A percentile compares a stretch with the other conserved stretches of the same genome.
Evolutionary conservation across 2,888 invertebrate genomes (phyloP).

Genomic region (Metacarcinus magister): DNA sequence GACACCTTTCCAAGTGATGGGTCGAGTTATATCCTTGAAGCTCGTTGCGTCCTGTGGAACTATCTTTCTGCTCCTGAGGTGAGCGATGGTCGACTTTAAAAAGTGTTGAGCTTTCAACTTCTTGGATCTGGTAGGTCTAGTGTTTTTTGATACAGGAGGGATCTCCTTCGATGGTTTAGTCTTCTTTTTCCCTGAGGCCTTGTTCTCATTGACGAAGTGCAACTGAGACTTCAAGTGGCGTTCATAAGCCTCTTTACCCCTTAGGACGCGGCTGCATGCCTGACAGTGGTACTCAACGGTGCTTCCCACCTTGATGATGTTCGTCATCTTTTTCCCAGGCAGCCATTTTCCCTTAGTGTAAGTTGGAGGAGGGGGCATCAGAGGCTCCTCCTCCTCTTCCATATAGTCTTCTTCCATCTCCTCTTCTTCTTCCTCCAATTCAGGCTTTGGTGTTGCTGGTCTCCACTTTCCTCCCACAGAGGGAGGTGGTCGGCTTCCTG

Average conservation of each 20-base stretch:
- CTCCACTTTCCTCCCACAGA: slow-evolving; percentile 81
- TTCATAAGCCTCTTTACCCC: slow-evolving; percentile 76
- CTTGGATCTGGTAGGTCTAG: slow-evolving; percentile 78
- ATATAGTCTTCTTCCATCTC: slow-evolving; percentile 67
- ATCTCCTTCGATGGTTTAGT: slow-evolving; percentile 50
- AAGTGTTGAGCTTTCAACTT: slow-evolving; percentile 79
- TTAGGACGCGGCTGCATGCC: slow-evolving; percentile 72
- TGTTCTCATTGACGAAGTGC: slow-evolving; percentile 76
- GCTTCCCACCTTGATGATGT: slow-evolving; percentile 66
- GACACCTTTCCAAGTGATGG: slow-evolving; percentile 14
- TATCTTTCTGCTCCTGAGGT: slow-evolving; percentile 77
- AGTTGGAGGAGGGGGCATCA: slow-evolving; percentile 76
- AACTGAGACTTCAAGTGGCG: slow-evolving; percentile 76
- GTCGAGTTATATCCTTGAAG: background rate
- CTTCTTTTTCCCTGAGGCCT: slow-evolving; percentile 58
- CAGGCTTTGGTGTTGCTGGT: slow-evolving; percentile 74
- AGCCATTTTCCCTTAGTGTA: slow-evolving; percentile 82
- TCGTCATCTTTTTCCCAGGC: slow-evolving; percentile 81
- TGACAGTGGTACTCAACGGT: slow-evolving; percentile 75
- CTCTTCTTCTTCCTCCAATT: slow-evolving; percentile 71
- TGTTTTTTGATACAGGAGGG: background rate
- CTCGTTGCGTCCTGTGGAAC: background rate
- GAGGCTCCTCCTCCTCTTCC: slow-evolving; percentile 66
- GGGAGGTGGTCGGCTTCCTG: slow-evolving; percentile 78
- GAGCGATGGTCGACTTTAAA: slow-evolving; percentile 76